Evolutionary conservation across 1,140 invertebrate genomes (phyloP).

Genomic region (Heliconius hermathena): DNA sequence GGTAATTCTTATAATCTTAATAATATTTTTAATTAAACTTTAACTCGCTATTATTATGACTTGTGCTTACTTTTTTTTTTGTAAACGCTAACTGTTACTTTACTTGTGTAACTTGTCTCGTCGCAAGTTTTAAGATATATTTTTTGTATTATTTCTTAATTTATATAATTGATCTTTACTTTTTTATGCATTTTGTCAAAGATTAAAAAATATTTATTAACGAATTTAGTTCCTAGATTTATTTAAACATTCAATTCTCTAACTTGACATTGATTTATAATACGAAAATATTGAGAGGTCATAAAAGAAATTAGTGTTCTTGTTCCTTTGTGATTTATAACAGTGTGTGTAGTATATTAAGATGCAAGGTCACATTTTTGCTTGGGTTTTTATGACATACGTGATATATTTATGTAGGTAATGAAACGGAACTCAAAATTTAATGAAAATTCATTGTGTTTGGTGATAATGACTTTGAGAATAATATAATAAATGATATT

Average conservation of each 20-base stretch:
- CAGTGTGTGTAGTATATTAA: slow-evolving; percentile 32
- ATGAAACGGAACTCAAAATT: slow-evolving; percentile 21
- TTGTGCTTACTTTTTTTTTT: too few species aligned
- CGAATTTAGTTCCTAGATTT: not conserved
- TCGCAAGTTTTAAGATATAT: too few species aligned
- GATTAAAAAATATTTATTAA: not conserved
- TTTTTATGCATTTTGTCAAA: too few species aligned
- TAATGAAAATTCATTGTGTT: not conserved
- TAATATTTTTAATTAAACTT: too few species aligned
- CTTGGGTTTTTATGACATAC: slow-evolving; percentile 23
- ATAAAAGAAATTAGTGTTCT: slow-evolving; percentile 47
- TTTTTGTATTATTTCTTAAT: too few species aligned
- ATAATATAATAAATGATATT: too few species aligned
- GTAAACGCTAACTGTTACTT: too few species aligned
- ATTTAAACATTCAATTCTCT: slow-evolving; percentile 27
- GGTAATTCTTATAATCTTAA: too few species aligned
- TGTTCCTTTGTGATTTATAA: slow-evolving; percentile 43
- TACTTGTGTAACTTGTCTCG: too few species aligned
- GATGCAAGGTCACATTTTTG: slow-evolving; percentile 41
- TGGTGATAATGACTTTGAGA: not conserved
- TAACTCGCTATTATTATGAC: too few species aligned
- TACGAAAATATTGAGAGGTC: slow-evolving; percentile 30
- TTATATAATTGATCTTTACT: too few species aligned
- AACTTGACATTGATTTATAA: slow-evolving; percentile 48
- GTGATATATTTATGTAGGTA: slow-evolving; percentile 24